Evolutionary conservation across 35 echinoderm and acorn worm genomes (phyloP).

Genomic region (Amphiura filiformis): DNA sequence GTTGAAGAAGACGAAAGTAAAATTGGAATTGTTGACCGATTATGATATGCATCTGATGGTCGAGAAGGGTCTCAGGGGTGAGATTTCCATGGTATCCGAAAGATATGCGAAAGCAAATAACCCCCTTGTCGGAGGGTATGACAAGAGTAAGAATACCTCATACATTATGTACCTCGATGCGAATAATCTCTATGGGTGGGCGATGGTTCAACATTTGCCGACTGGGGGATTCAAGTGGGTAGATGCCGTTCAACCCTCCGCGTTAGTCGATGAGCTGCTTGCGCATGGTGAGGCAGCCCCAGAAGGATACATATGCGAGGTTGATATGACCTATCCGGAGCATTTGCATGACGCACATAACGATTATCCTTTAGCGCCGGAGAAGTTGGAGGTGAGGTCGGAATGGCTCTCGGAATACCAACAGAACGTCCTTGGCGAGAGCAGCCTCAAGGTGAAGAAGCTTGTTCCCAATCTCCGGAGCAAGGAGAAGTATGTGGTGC

Average conservation of each 20-base stretch:
- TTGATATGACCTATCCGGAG: background rate
- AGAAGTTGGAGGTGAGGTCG: background rate
- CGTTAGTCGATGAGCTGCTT: background rate
- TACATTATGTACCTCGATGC: constrained; percentile 26
- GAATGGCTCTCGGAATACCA: background rate
- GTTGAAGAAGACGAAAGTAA: background rate
- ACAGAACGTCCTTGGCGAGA: background rate
- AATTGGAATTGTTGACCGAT: constrained; percentile 10
- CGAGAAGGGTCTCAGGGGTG: background rate
- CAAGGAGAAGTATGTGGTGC: constrained; percentile 5
- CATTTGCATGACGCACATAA: background rate
- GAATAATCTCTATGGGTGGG: constrained; percentile 37
- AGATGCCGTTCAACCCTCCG: background rate
- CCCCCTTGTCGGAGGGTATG: constrained; percentile 1
- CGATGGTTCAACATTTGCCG: constrained; percentile 7
- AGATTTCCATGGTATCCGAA: background rate
- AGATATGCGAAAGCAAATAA: constrained; percentile 29
- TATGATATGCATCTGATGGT: background rate
- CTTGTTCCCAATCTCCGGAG: background rate
- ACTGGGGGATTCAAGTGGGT: constrained; percentile 16
- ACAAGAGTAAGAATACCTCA: background rate
- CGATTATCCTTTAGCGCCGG: background rate
- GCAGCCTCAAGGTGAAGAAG: background rate
- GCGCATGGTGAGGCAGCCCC: background rate
- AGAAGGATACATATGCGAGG: background rate